phyloP scores from a whole-genome alignment of 1,140 invertebrate genomes.

The Octopus bimaculoides region DNA sequence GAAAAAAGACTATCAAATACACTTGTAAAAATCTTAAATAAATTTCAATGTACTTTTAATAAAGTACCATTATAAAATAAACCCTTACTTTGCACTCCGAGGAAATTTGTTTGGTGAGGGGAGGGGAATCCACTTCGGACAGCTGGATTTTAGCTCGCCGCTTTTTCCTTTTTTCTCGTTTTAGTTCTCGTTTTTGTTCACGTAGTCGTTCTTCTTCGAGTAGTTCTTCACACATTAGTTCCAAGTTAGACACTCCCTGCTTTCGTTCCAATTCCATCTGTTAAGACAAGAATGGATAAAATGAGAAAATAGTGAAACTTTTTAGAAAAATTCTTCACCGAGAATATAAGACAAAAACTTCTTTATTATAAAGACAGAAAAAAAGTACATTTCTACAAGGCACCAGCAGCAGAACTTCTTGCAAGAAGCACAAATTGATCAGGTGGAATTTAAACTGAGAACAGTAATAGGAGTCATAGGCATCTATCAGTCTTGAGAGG shows the following conservation, averaged over 20 bases:
- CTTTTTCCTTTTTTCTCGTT: slow-evolving; percentile 80
- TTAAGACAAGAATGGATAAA: slow-evolving; percentile 3
- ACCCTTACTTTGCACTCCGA: slow-evolving; percentile 13
- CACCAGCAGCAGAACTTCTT: no score
- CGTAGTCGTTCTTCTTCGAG: slow-evolving; percentile 73
- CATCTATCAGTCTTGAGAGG: no score
- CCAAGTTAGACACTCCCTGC: slow-evolving; percentile 76
- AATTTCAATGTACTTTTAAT: neutral
- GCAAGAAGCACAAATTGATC: no score
- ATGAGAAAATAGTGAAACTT: no score
- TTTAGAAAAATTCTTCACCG: no score
- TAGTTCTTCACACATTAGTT: slow-evolving; percentile 54
- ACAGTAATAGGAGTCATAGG: no score
- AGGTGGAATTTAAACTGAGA: no score
- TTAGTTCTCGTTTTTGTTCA: slow-evolving; percentile 79
- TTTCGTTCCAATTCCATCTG: slow-evolving; percentile 83
- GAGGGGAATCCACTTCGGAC: slow-evolving; percentile 25
- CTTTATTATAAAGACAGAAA: no score
- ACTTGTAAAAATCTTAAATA: neutral
- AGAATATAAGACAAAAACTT: no score
- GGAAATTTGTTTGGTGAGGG: slow-evolving; percentile 13
- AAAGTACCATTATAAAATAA: neutral
- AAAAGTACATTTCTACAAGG: no score
- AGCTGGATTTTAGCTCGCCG: slow-evolving; percentile 66
- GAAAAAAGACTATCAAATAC: no score